These are phyloP conservation scores for Python bivittatus DNA, from an alignment of 2,113 vertebrate genomes.

Conservation along the genomic window DNA sequence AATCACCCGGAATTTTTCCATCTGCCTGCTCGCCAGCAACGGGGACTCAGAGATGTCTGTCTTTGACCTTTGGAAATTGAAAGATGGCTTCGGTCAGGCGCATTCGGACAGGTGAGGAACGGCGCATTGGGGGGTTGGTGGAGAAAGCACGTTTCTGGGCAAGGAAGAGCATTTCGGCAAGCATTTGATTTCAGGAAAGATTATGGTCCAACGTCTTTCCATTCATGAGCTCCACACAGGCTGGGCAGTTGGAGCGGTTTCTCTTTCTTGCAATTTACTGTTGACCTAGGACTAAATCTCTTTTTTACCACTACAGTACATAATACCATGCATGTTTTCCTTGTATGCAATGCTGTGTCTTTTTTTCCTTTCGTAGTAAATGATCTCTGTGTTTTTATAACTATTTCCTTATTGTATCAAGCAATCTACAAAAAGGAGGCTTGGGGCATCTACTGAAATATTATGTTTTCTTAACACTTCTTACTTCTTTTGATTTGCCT, in stretches of 20 bases:
- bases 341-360: not conserved
- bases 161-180: not conserved
- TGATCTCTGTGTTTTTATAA: not conserved
- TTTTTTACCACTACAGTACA: not conserved
- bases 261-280: not conserved
- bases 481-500: not conserved
- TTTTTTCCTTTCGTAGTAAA: not conserved
- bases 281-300: not conserved
- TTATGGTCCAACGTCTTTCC: not conserved
- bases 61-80: conserved; percentile 18
- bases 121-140: not conserved
- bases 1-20: not conserved
- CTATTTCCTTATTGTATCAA: not conserved
- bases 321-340: not conserved
- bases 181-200: not conserved
- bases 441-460: not conserved
- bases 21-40: not conserved
- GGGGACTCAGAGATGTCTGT: not conserved
- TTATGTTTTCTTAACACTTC: not conserved
- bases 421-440: not conserved
- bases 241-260: not conserved
- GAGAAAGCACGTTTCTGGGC: not conserved
- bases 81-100: not conserved
- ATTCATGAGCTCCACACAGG: not conserved
- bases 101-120: conserved; percentile 14